Percentiles rank a stretch among this genome's conserved stretches.
phyloP scores from a whole-genome alignment of 2,113 vertebrate species.

The Heterocephalus glaber region DNA sequence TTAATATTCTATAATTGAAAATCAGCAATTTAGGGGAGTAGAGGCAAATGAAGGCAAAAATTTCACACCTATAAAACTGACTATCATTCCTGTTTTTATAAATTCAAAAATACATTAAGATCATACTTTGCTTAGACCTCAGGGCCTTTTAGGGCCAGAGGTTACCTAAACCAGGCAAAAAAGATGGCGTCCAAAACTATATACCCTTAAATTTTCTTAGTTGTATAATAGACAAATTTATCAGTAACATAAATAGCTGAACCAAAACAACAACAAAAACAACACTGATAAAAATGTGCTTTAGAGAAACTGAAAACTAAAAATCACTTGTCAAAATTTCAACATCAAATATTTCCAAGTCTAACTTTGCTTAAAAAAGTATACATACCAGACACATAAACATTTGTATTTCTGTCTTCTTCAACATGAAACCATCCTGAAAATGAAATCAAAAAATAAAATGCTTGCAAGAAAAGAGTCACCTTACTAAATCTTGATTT shows the following conservation, averaged over 20 bases:
- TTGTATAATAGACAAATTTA: not conserved
- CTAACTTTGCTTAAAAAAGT: slow-evolving; percentile 16
- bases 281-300: not conserved
- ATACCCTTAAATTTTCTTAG: not conserved
- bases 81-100: not conserved
- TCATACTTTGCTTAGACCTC: not conserved
- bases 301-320: slow-evolving; percentile 27
- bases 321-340: slow-evolving; percentile 49
- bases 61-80: not conserved
- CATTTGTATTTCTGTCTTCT: slow-evolving; percentile 95
- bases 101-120: slow-evolving; percentile 35
- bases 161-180: not conserved
- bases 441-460: slow-evolving; percentile 73
- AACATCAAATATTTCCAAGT: slow-evolving; percentile 33
- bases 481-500: slow-evolving; percentile 36
- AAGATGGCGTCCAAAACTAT: not conserved
- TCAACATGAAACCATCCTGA: slow-evolving; percentile 97
- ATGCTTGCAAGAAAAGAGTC: slow-evolving; percentile 13
- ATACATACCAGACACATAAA: slow-evolving; percentile 95
- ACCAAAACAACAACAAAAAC: not conserved
- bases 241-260: not conserved
- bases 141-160: not conserved
- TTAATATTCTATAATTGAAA: slow-evolving; percentile 11
- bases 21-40: not conserved
- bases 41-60: slow-evolving; percentile 13